Evolutionary conservation across 1,140 invertebrate species (phyloP).

Genomic region (Vanessa tameamea): DNA sequence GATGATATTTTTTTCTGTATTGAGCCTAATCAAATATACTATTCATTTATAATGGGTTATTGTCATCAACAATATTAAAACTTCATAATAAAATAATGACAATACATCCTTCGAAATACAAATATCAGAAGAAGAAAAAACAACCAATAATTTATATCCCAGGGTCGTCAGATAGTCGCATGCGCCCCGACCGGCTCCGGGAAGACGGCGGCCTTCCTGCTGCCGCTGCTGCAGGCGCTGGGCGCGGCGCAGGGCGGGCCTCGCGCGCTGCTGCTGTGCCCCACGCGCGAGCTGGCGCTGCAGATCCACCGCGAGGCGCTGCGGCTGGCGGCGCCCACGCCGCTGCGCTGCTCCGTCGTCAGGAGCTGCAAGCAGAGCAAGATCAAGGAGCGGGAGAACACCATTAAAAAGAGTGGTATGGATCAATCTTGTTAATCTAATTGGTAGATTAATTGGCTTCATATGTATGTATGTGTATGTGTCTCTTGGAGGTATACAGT

Average conservation of each 20-base stretch:
- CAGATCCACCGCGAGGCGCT: conserved; percentile 94
- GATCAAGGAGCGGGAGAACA: conserved; percentile 71
- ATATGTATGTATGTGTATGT: too few species aligned
- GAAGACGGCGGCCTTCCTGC: conserved; percentile 92
- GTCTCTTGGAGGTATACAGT: too few species aligned
- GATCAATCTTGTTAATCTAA: background rate
- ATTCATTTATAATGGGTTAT: too few species aligned
- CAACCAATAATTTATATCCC: conserved; percentile 5
- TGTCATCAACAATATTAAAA: too few species aligned
- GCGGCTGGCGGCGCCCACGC: conserved; percentile 86
- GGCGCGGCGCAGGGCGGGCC: conserved; percentile 86
- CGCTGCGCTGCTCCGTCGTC: conserved; percentile 80
- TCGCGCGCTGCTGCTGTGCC: conserved; percentile 92
- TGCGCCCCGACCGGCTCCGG: conserved; percentile 96
- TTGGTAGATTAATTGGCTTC: too few species aligned
- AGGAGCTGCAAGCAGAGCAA: conserved; percentile 79
- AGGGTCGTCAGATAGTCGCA: conserved; percentile 92
- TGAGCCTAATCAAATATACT: too few species aligned
- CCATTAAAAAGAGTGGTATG: conserved; percentile 71
- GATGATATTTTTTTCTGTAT: too few species aligned
- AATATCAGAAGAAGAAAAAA: too few species aligned
- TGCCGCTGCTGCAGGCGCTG: conserved; percentile 89
- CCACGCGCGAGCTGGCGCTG: conserved; percentile 95
- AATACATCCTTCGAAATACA: too few species aligned
- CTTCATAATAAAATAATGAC: too few species aligned